A percentile compares a stretch with the other conserved stretches of the same genome.
phyloP scores from a whole-genome alignment of 2,113 vertebrate species.

The Nansenia antarctica region DNA sequence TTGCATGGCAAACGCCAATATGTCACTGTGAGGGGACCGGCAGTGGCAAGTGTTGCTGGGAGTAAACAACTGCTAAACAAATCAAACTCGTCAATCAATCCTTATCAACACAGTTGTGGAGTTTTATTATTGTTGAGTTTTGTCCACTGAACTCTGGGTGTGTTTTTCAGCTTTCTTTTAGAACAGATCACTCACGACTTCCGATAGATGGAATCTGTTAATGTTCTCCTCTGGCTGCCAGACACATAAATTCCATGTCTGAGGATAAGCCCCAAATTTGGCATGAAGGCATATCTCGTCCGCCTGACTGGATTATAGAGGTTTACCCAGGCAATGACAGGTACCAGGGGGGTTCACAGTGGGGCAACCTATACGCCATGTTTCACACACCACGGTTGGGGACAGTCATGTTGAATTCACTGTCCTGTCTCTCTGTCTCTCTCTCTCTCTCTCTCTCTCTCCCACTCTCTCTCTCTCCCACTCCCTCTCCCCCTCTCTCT shows the following conservation, averaged over 20 bases:
- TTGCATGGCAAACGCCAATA: too few species aligned
- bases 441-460: slow-evolving; percentile 17
- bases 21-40: too few species aligned
- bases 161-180: slow-evolving; percentile 48
- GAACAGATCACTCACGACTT: slow-evolving; percentile 68
- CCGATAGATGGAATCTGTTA: slow-evolving; percentile 69
- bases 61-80: too few species aligned
- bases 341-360: slow-evolving; percentile 50
- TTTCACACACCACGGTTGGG: slow-evolving; percentile 34
- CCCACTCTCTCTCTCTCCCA: slow-evolving; percentile 12
- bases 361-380: slow-evolving; percentile 30
- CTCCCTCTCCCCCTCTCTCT: slow-evolving; percentile 4
- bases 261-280: slow-evolving; percentile 68
- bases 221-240: slow-evolving; percentile 60
- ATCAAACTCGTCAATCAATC: slow-evolving; percentile 32
- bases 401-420: slow-evolving; percentile 34
- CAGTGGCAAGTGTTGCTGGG: too few species aligned
- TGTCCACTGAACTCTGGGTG: slow-evolving; percentile 46
- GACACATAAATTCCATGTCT: slow-evolving; percentile 60
- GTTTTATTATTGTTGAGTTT: slow-evolving; percentile 50
- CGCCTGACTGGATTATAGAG: slow-evolving; percentile 67
- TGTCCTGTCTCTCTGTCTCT: slow-evolving; percentile 10
- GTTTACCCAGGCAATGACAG: slow-evolving; percentile 57
- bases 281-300: slow-evolving; percentile 66
- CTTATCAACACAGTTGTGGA: slow-evolving; percentile 56